These are phyloP conservation scores for Cryptus armator DNA, from an alignment of 2,888 invertebrate species.

Conservation along the genomic window DNA sequence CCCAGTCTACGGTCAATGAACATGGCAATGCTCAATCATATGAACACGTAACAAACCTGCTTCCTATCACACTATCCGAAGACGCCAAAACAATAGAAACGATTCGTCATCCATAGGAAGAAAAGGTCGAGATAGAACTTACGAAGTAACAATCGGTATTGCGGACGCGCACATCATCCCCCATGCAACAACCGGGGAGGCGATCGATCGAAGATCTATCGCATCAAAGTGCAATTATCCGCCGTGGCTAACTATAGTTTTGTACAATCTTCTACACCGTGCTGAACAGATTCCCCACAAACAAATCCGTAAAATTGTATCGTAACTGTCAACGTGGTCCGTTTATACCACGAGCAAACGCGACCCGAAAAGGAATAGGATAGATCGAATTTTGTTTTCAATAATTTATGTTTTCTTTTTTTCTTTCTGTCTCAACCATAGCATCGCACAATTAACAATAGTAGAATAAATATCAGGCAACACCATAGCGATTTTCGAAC, in stretches of 20 bases:
- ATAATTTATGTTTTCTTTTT: no score
- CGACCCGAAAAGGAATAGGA: neutral
- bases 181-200: neutral
- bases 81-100: neutral
- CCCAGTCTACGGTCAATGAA: neutral
- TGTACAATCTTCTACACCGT: neutral
- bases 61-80: neutral
- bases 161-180: neutral
- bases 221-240: neutral
- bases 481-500: neutral
- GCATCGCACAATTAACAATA: no score
- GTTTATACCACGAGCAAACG: neutral
- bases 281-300: no score
- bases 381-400: no score
- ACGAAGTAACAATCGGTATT: neutral
- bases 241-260: neutral
- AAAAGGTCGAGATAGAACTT: neutral
- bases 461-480: neutral
- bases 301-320: neutral
- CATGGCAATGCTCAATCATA: neutral
- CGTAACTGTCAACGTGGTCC: neutral
- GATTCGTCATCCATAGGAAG: neutral
- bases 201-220: neutral
- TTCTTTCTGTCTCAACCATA: no score
- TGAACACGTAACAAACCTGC: neutral